Percentiles rank a stretch among this genome's conserved stretches.
These are phyloP conservation scores for Xylophagus ater DNA, from an alignment of 2,888 invertebrate genomes.

Conservation along the genomic window DNA sequence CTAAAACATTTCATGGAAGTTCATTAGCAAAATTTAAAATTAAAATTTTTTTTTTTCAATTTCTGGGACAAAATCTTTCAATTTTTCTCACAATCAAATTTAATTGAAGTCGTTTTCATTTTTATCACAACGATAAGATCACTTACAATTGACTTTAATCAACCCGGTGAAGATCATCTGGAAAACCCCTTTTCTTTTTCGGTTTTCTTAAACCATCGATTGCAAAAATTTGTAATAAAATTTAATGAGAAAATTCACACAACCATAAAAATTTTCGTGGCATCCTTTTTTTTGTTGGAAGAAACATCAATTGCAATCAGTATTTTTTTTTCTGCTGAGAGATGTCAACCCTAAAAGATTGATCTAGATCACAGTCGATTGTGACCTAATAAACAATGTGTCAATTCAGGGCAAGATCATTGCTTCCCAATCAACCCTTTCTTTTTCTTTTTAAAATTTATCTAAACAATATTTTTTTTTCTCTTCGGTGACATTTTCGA, in stretches of 20 bases:
- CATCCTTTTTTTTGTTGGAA: constrained; percentile 9
- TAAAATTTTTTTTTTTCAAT: no score
- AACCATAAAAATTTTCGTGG: constrained; percentile 16
- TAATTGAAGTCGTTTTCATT: not conserved
- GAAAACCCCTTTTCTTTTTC: no score
- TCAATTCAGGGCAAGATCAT: constrained; percentile 12
- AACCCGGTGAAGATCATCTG: no score
- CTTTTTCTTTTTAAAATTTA: constrained; percentile 3
- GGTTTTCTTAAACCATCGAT: no score
- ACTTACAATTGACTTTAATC: constrained; percentile 14
- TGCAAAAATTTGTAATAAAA: constrained; percentile 16
- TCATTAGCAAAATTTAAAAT: no score
- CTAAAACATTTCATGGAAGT: no score
- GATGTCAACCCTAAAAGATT: constrained; percentile 10
- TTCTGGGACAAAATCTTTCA: no score
- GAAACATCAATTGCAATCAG: constrained; percentile 15
- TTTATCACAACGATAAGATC: constrained; percentile 1
- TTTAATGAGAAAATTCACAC: constrained; percentile 19
- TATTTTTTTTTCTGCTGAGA: constrained; percentile 2
- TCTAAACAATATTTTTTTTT: not conserved
- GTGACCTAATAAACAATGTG: constrained; percentile 17
- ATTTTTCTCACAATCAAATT: constrained; percentile 6
- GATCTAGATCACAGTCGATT: constrained; percentile 13
- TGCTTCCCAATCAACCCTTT: constrained; percentile 5
- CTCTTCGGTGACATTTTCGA: constrained; percentile 8